Conservation (phyloP, 2,113 vertebrate species). For the Proterorhinus semilunaris region DNA sequence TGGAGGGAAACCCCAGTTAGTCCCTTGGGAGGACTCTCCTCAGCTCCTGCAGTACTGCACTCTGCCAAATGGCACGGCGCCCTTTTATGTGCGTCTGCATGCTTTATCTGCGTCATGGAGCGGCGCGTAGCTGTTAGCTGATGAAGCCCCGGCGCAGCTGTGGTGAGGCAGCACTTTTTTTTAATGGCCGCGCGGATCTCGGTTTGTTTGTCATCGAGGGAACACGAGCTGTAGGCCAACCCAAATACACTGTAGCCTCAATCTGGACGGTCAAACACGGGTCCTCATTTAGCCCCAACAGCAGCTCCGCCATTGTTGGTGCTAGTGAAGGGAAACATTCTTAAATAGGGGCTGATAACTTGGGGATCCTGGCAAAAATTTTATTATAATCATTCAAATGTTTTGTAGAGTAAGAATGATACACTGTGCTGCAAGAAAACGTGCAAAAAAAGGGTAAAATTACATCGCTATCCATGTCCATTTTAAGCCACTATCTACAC, state of each 20-base stretch:
- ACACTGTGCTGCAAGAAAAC: no score
- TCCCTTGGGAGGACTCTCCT: conserved; percentile 42
- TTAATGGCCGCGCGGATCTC: conserved; percentile 48
- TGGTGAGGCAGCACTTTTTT: conserved; percentile 51
- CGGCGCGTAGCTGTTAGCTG: conserved; percentile 40
- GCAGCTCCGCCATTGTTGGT: conserved; percentile 49
- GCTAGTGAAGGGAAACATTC: conserved; percentile 48
- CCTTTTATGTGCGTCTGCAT: conserved; percentile 48
- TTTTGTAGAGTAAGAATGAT: no score
- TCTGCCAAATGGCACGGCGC: conserved; percentile 62
- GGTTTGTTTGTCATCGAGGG: conserved; percentile 38
- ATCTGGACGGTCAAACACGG: conserved; percentile 56
- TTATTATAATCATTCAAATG: no score
- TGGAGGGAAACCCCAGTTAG: conserved; percentile 21
- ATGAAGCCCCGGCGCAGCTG: conserved; percentile 47
- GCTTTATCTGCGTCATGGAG: conserved; percentile 35
- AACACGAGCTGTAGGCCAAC: conserved; percentile 31
- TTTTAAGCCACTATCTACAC: no score
- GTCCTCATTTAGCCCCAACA: conserved; percentile 52
- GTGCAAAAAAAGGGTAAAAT: no score
- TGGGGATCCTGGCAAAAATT: no score
- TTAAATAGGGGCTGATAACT: no score
- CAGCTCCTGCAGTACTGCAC: conserved; percentile 37
- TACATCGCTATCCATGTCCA: no score
- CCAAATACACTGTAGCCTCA: conserved; percentile 52